These are phyloP conservation scores for Xiphophorus maculatus DNA, from an alignment of 2,113 vertebrate species.

Conservation along the genomic window DNA sequence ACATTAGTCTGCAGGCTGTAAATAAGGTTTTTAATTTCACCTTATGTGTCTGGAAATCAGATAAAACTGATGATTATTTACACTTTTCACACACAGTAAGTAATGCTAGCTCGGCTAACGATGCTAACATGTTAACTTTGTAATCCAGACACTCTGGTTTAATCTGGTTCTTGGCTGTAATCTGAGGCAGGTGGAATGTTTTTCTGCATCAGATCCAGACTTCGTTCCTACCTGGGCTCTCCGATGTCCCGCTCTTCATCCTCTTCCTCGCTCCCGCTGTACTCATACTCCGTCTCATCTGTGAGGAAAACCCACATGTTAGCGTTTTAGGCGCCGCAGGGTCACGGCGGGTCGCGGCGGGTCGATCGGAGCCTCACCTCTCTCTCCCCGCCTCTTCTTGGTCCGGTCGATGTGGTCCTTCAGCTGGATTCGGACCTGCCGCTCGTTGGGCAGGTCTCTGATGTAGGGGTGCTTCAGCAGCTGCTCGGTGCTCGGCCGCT, in stretches of 20 bases:
- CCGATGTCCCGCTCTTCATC: slow-evolving; percentile 96
- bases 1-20: no score
- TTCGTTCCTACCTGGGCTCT: slow-evolving; percentile 87
- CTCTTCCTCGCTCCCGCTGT: slow-evolving; percentile 98
- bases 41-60: no score
- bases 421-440: slow-evolving; percentile 98
- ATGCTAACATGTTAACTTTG: no score
- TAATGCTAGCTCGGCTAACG: no score
- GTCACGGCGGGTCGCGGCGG: no score
- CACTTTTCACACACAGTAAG: no score
- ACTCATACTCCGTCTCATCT: slow-evolving; percentile 98
- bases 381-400: slow-evolving; percentile 95
- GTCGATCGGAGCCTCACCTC: slow-evolving; percentile 43
- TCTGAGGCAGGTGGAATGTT: not conserved
- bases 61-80: no score
- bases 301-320: slow-evolving; percentile 23
- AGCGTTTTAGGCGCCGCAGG: not conserved
- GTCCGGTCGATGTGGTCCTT: slow-evolving; percentile 99
- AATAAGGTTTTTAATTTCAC: no score
- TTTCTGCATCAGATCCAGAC: not conserved
- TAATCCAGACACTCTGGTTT: not conserved
- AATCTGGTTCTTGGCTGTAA: not conserved
- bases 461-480: slow-evolving; percentile 98
- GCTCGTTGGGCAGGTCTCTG: slow-evolving; percentile 93
- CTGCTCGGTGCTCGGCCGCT: slow-evolving; percentile 95